These are phyloP conservation scores for Anoncus sp. DNA, from an alignment of 2,888 invertebrate genomes.

Conservation along the genomic window DNA sequence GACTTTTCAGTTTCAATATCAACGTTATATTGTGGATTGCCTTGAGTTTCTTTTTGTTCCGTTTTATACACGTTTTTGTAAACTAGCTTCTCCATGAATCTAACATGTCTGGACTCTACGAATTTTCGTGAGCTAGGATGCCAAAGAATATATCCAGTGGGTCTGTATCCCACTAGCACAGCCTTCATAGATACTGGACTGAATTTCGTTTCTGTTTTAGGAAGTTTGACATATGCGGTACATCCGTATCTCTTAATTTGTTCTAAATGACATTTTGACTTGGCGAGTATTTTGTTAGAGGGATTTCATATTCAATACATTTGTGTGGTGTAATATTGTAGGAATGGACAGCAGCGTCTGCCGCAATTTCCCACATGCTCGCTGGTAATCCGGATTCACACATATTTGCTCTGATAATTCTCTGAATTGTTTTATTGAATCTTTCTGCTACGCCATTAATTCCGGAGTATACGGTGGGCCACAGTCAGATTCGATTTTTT, in stretches of 20 bases:
- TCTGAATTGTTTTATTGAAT: slow-evolving; percentile 53
- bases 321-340: slow-evolving; percentile 60
- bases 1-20: too few species aligned
- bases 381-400: slow-evolving; percentile 44
- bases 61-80: slow-evolving; percentile 58
- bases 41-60: slow-evolving; percentile 45
- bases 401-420: slow-evolving; percentile 35
- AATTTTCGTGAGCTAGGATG: slow-evolving; percentile 60
- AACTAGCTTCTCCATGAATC: slow-evolving; percentile 61
- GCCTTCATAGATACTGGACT: slow-evolving; percentile 22
- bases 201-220: slow-evolving; percentile 41
- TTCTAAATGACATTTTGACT: slow-evolving; percentile 33
- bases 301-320: slow-evolving; percentile 28
- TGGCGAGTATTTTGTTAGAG: slow-evolving; percentile 31
- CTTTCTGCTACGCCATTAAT: slow-evolving; percentile 59
- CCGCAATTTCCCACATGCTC: slow-evolving; percentile 57
- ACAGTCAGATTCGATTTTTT: slow-evolving; percentile 50
- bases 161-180: slow-evolving; percentile 47
- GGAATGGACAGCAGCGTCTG: slow-evolving; percentile 50
- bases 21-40: slow-evolving; percentile 8
- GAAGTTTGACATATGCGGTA: slow-evolving; percentile 57
- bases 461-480: slow-evolving; percentile 58
- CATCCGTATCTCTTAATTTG: slow-evolving; percentile 52
- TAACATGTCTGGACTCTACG: slow-evolving; percentile 59
- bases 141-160: slow-evolving; percentile 61